Evolutionary conservation across 2,797 vertebrate species (phyloP).

Genomic region (Enteromius mattozi): DNA sequence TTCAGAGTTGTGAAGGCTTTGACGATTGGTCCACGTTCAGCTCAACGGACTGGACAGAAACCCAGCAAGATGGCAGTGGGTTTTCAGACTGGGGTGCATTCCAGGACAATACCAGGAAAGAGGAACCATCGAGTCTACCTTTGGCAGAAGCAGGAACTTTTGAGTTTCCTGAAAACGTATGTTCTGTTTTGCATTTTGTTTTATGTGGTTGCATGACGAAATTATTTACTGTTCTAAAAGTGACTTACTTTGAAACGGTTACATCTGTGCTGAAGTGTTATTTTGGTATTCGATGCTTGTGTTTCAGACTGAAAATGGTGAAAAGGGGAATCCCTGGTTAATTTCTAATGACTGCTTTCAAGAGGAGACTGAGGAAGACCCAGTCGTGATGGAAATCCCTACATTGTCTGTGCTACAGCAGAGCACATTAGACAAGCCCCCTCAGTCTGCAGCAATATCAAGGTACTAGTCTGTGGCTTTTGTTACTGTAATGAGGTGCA

Average conservation of each 20-base stretch:
- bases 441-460: conserved; percentile 20
- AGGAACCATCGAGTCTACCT: background rate
- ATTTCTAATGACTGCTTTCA: conserved; percentile 53
- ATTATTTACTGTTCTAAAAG: background rate
- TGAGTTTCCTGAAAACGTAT: conserved; percentile 39
- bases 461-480: conserved; percentile 40
- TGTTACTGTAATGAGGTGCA: background rate
- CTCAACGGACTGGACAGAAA: conserved; percentile 37
- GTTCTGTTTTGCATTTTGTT: background rate
- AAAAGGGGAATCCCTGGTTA: conserved; percentile 18
- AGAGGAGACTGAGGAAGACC: conserved; percentile 9
- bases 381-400: conserved; percentile 15
- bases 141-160: background rate
- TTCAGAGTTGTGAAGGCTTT: conserved; percentile 46
- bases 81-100: conserved; percentile 57
- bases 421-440: conserved; percentile 1
- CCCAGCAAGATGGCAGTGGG: conserved; percentile 9
- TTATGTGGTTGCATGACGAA: background rate
- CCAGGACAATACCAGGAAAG: conserved; percentile 21
- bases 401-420: conserved; percentile 50
- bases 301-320: conserved; percentile 38
- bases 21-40: conserved; percentile 49
- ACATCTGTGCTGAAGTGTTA: too few relatives aligned
- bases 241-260: background rate
- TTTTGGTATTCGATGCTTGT: background rate